Evolutionary conservation across 2,113 vertebrate genomes (phyloP), one percentile per base, ranked within the genome.

Genomic region (Hippocampus zosterae): DNA sequence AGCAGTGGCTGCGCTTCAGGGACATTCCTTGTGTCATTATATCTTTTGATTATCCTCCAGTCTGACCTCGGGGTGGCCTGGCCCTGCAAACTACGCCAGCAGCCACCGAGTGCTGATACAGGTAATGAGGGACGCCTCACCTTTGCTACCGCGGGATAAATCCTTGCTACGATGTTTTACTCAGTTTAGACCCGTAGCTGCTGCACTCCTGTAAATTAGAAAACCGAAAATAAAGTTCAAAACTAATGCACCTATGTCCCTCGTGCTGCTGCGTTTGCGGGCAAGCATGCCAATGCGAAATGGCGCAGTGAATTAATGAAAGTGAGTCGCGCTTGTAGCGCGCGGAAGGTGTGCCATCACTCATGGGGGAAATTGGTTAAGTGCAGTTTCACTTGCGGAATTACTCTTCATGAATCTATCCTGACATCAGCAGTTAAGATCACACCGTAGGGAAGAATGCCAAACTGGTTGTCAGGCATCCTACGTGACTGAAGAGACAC

Each of bases 31-130:
- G 77, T 78, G 59, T 79, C 83, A 88, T 84, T 85, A 82, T 71
- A 77, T 61, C 75, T 79, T 85, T 89, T 90, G 84, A 88, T 89
- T 90, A 83, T 81, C 59, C 56, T 81, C 76, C 73, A 75, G 60
- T 56, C 73, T 80, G 81, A 85, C 77, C 84, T 44, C 21, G 12
- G 73, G 70, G 72, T 62, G 72, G 73, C 79, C 82, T 57, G 59
- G 73, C 72, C 71, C 62, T 46, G 74, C 16, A 66, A 66, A 71
- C 71, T 61, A 77, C 75, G 70, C 73, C 78, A 61, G 81, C 75
- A 29, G 42, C 73, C 48, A 7, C 64, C 57, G 18, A 7, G 69
- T 60, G 68, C 79, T 60, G 68, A 79, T 41, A 66, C 74, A 67
- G 65, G 81, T 89, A 88, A 88, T 84, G 86, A 90, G 83, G 68